Evolutionary conservation across 2,797 vertebrate species (phyloP).

Genomic region (Mionectes olivaceus): DNA sequence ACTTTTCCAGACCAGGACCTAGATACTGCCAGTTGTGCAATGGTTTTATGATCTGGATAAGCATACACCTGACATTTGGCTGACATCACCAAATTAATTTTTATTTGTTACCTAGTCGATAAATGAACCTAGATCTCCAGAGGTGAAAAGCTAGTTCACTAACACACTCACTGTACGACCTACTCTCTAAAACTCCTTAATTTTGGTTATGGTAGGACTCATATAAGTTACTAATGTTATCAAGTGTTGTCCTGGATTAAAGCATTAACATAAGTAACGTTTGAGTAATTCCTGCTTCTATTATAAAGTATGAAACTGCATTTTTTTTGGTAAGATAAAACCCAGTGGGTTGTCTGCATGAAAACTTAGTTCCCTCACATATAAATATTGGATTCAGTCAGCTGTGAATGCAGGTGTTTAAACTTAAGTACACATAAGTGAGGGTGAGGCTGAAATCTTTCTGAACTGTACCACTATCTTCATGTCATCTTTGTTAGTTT

Average conservation of each 20-base stretch:
- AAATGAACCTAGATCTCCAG: constrained; percentile 35
- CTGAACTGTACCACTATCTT: neutral
- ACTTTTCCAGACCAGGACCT: constrained; percentile 37
- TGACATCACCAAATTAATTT: constrained; percentile 50
- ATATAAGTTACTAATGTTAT: constrained; percentile 26
- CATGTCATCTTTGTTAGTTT: neutral
- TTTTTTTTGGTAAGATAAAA: neutral
- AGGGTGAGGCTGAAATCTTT: neutral
- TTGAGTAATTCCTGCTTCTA: neutral
- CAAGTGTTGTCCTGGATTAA: constrained; percentile 13
- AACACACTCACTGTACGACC: constrained; percentile 21
- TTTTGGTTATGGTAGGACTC: constrained; percentile 20
- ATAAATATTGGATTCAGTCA: neutral
- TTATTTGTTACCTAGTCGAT: constrained; percentile 20
- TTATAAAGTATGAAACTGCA: neutral
- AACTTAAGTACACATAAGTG: neutral
- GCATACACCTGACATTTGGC: constrained; percentile 32
- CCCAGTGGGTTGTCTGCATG: neutral
- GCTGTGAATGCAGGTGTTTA: constrained; percentile 14
- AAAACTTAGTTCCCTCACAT: neutral
- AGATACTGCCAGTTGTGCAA: constrained; percentile 27
- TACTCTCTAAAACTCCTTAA: constrained; percentile 15
- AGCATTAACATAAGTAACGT: constrained; percentile 17
- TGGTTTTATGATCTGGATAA: constrained; percentile 44
- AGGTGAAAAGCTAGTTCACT: constrained; percentile 59